Base-by-base conservation (phyloP, 2,797 vertebrate genomes). In the Bradypodion pumilum region DNA sequence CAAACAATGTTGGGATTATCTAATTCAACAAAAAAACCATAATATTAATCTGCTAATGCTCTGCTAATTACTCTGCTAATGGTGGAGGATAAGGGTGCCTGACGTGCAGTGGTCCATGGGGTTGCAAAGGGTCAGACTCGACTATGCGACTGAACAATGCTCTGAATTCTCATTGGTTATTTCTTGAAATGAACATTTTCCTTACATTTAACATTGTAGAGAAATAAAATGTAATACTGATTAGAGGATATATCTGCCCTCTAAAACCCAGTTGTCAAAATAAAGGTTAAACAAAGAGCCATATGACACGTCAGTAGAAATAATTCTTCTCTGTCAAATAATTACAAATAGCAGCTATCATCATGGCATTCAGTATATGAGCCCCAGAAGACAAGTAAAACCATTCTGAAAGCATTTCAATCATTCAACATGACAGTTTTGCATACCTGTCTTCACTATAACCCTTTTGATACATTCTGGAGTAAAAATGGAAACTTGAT, bases 301-400 rank as follows among this genome's bases (percentile, higher is more conserved):
- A 2, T 8, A 40, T 29, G 78, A 12, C 21, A 35, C 46, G 29
- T 25, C 74, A 75, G 59, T 77, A 42, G 27, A 87, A 78, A 72
- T 82, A 69, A 35, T 81, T 89, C 86, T 89, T 85, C 82, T 88
- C 81, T 72, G 87, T 85, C 25, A 80, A 86, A 82, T 44, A 84
- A 85, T 88, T 89, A 80, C 86, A 89, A 92, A 91, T 92, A 91
- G 81, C 86, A 90, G 84, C 72, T 92, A 85, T 86, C 89, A 84
- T 86, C 62, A 85, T 88, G 84, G 84, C 81, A 80, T 85, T 87
- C 89, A 68, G 68, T 90, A 77, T 9, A 87, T 73, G 72, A 42
- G 83, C 84, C 42, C n/a, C 0, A 0, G 74, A 83, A 91, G 84
- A 85, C 83, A 86, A 90, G 83, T 69, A 85, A 65, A 88, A 80